A percentile compares a stretch with the other conserved stretches of the same genome.
Evolutionary conservation across 2,113 vertebrate species (phyloP).

Genomic region (Dromiciops gliroides): DNA sequence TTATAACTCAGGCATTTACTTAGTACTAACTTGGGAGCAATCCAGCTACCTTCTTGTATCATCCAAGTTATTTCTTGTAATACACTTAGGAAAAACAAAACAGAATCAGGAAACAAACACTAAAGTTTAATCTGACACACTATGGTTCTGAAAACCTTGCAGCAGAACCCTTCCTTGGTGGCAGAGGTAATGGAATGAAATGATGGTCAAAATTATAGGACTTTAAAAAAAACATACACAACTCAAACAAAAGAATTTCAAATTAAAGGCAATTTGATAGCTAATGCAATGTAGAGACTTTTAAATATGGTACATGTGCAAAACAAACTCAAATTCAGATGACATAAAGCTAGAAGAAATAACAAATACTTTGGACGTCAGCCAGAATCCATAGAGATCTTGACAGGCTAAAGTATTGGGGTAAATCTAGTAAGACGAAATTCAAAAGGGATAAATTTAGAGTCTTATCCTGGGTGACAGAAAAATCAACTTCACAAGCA

Average conservation of each 20-base stretch:
- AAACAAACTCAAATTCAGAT: not conserved
- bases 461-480: too few species aligned
- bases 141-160: too few species aligned
- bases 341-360: not conserved
- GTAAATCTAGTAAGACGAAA: not conserved
- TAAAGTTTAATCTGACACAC: too few species aligned
- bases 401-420: not conserved
- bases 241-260: not conserved
- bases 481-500: not conserved
- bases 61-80: not conserved
- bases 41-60: not conserved
- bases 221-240: too few species aligned
- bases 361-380: not conserved
- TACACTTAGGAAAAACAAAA: not conserved
- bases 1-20: conserved; percentile 14
- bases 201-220: too few species aligned
- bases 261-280: not conserved
- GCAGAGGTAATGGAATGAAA: too few species aligned
- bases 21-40: not conserved
- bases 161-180: too few species aligned
- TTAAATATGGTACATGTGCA: not conserved
- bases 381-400: not conserved
- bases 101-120: conserved; percentile 7
- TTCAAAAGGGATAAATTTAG: not conserved
- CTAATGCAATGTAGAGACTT: not conserved